Conservation (phyloP, 2,888 invertebrate species). For the Erebia palarica region DNA sequence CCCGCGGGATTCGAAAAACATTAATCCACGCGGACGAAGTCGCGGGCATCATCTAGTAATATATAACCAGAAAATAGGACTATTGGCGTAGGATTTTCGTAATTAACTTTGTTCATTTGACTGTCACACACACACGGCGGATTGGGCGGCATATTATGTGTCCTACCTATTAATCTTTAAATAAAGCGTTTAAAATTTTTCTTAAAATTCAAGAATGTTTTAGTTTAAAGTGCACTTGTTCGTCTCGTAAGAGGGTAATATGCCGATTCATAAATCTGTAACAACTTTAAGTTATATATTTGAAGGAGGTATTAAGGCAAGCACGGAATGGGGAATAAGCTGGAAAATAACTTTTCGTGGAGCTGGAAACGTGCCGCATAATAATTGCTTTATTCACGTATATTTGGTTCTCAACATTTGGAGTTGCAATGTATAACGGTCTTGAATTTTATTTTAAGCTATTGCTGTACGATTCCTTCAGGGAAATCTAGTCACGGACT, state of each 20-base stretch:
- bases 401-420: conserved; percentile 62
- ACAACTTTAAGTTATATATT: conserved; percentile 34
- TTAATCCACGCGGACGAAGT: too few relatives aligned
- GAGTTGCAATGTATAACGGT: conserved; percentile 9
- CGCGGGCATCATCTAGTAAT: too few relatives aligned
- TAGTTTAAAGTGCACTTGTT: conserved; percentile 24
- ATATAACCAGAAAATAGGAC: too few relatives aligned
- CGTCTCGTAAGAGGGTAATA: conserved; percentile 27
- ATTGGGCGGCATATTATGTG: not conserved
- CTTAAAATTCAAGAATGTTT: conserved; percentile 15
- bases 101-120: too few relatives aligned
- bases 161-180: not conserved
- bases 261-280: conserved; percentile 32
- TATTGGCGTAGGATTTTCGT: too few relatives aligned
- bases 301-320: conserved; percentile 37
- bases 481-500: not conserved
- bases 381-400: conserved; percentile 42
- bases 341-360: conserved; percentile 39
- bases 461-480: conserved; percentile 7
- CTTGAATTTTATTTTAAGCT: conserved; percentile 21
- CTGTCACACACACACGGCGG: not conserved
- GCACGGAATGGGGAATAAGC: conserved; percentile 40
- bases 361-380: conserved; percentile 41
- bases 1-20: too few relatives aligned
- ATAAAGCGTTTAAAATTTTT: not conserved